Conservation (phyloP, 1,140 invertebrate species). For the Pseudomyrmex pallidus region DNA sequence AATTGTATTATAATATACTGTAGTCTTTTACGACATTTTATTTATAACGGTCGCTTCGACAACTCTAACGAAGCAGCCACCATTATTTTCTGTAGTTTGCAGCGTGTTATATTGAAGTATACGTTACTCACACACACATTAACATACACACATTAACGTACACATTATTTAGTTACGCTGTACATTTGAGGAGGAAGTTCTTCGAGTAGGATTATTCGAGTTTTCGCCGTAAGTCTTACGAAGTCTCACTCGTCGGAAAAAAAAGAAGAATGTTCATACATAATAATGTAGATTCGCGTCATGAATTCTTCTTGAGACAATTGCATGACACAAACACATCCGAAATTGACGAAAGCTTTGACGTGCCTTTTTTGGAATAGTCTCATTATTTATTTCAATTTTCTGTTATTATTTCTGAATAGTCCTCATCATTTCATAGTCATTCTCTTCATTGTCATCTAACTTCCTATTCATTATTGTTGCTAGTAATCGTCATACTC, state of each 20-base stretch:
- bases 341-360: slow-evolving; percentile 69
- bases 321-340: slow-evolving; percentile 27
- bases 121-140: slow-evolving; percentile 38
- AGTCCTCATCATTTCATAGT: slow-evolving; percentile 13
- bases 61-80: slow-evolving; percentile 28
- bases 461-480: slow-evolving; percentile 31
- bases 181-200: slow-evolving; percentile 25
- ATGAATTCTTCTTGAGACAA: slow-evolving; percentile 37
- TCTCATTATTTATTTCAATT: slow-evolving; percentile 70
- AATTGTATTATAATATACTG: slow-evolving; percentile 18
- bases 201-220: slow-evolving; percentile 57
- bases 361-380: slow-evolving; percentile 66
- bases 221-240: slow-evolving; percentile 26
- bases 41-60: slow-evolving; percentile 50
- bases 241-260: not conserved
- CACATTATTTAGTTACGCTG: slow-evolving; percentile 45
- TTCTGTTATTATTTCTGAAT: slow-evolving; percentile 38
- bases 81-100: slow-evolving; percentile 31
- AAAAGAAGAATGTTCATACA: slow-evolving; percentile 1
- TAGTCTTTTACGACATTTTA: slow-evolving; percentile 47
- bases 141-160: not conserved
- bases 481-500: slow-evolving; percentile 43
- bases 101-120: slow-evolving; percentile 31
- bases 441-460: slow-evolving; percentile 22
- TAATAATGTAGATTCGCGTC: slow-evolving; percentile 46